A percentile compares a stretch with the other conserved stretches of the same genome.
phyloP scores from a whole-genome alignment of 1,140 invertebrate species.

The Drosophila ananassae region DNA sequence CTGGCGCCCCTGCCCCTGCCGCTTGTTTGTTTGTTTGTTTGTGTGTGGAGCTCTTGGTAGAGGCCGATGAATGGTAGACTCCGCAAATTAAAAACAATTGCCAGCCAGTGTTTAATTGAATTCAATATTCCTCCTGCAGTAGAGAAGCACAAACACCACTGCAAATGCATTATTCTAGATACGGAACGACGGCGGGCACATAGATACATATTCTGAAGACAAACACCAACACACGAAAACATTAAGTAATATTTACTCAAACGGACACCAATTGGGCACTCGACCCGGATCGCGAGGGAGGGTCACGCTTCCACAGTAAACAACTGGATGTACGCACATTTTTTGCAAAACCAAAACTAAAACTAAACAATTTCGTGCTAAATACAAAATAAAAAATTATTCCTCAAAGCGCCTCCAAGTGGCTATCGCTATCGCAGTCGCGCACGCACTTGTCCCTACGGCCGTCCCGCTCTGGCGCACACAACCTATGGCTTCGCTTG shows the following conservation, averaged over 20 bases:
- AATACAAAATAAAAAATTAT: slow-evolving; percentile 56
- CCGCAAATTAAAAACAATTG: slow-evolving; percentile 76
- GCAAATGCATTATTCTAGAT: slow-evolving; percentile 45
- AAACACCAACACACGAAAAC: slow-evolving; percentile 68
- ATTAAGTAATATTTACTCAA: slow-evolving; percentile 79
- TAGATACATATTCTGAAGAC: slow-evolving; percentile 76
- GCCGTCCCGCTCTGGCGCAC: slow-evolving; percentile 27
- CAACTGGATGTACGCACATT: slow-evolving; percentile 39
- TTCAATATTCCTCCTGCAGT: slow-evolving; percentile 49
- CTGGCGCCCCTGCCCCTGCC: slow-evolving; percentile 4
- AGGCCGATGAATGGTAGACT: slow-evolving; percentile 43
- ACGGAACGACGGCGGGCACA: slow-evolving; percentile 42
- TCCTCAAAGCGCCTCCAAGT: slow-evolving; percentile 29
- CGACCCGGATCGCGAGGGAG: neutral
- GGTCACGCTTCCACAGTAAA: slow-evolving; percentile 19
- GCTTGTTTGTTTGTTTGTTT: slow-evolving; percentile 32
- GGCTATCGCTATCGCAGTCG: slow-evolving; percentile 53
- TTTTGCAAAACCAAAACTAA: slow-evolving; percentile 31
- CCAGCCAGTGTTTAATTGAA: slow-evolving; percentile 68
- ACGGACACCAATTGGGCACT: slow-evolving; percentile 27
- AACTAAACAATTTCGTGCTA: slow-evolving; percentile 62
- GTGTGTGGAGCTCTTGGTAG: slow-evolving; percentile 10
- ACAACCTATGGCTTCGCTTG: slow-evolving; percentile 54
- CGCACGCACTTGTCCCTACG: slow-evolving; percentile 48
- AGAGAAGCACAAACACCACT: slow-evolving; percentile 37